Evolutionary conservation across 2,888 invertebrate genomes (phyloP).

Genomic region (Eupelmus urozonus): DNA sequence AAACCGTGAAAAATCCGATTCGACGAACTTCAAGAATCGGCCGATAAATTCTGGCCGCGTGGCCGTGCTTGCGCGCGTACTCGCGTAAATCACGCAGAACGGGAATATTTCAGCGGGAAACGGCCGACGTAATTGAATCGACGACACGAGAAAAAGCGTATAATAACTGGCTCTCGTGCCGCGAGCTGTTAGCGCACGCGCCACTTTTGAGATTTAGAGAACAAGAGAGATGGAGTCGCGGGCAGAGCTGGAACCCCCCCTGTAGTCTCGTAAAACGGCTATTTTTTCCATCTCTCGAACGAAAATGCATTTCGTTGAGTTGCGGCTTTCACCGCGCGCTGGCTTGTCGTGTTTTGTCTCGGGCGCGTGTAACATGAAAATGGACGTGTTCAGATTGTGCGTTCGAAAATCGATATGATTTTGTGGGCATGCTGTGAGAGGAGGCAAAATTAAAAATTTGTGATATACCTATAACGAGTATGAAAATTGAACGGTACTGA

Average conservation of each 20-base stretch:
- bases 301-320: no score
- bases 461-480: no score
- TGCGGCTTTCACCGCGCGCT: no score
- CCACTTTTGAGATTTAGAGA: background rate
- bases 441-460: no score
- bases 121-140: constrained; percentile 45
- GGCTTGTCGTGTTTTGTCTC: no score
- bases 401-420: no score
- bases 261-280: background rate
- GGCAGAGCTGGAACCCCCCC: no score
- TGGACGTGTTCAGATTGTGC: no score
- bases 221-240: background rate
- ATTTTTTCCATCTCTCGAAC: background rate
- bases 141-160: constrained; percentile 3
- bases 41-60: background rate
- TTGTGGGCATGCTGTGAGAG: no score
- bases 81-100: constrained; percentile 23
- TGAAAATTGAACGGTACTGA: no score
- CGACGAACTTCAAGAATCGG: constrained; percentile 6
- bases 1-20: constrained; percentile 2
- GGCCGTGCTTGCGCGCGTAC: background rate
- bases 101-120: constrained; percentile 23
- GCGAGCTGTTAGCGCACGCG: background rate
- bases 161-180: background rate
- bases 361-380: no score